These are phyloP conservation scores for Muscicapa comitata DNA, from an alignment of 2,797 vertebrate genomes.

Conservation along the genomic window DNA sequence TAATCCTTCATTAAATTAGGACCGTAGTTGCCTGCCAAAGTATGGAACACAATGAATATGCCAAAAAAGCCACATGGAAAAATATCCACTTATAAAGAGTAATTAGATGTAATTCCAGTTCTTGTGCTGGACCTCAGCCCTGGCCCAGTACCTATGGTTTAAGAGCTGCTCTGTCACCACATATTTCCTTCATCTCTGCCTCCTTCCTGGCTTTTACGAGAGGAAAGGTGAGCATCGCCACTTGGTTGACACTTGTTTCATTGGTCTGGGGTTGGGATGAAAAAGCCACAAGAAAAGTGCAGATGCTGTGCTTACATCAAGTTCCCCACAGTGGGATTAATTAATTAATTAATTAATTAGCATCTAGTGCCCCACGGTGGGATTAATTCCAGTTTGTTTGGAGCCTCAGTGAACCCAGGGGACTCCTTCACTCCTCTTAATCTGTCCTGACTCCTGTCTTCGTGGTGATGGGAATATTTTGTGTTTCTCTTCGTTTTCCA, in stretches of 20 bases:
- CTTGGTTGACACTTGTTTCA: not conserved
- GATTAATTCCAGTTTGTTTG: not conserved
- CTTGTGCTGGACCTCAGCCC: not conserved
- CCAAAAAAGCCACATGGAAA: slow-evolving; percentile 18
- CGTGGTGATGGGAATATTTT: not conserved
- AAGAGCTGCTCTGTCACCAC: not conserved
- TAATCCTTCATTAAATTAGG: slow-evolving; percentile 30
- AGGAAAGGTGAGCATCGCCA: not conserved
- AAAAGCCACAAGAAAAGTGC: not conserved
- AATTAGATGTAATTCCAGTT: not conserved
- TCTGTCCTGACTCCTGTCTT: not conserved
- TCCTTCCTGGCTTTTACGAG: not conserved
- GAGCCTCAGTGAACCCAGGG: not conserved
- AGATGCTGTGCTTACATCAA: not conserved
- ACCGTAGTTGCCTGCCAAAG: not conserved
- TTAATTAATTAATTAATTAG: not conserved
- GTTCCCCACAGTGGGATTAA: not conserved
- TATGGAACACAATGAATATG: not conserved
- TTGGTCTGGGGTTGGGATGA: not conserved
- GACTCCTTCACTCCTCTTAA: not conserved
- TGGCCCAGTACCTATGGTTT: not conserved
- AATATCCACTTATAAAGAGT: not conserved
- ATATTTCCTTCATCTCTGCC: not conserved
- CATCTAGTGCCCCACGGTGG: not conserved
- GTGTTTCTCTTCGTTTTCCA: not conserved